Evolutionary conservation across 2,797 vertebrate genomes (phyloP), one percentile per base, ranked within the genome.

Genomic region (Botia kubotai): DNA sequence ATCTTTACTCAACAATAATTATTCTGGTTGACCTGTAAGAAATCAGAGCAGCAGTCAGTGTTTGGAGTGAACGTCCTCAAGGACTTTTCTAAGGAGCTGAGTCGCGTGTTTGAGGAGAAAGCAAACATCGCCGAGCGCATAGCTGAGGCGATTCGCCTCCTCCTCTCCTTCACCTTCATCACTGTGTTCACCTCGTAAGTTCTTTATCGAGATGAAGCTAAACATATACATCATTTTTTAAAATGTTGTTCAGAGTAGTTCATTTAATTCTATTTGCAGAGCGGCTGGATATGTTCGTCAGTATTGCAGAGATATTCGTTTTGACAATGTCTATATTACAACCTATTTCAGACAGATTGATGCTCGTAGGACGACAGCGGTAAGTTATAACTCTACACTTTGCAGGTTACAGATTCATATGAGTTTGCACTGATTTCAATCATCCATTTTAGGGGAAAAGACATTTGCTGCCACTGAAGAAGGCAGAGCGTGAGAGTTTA

Each of bases 261-360:
- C 75, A n/a, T 60, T 52, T 60, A 0, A 11, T 70, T 10, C 60
- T 74, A 7, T 75, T 52, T 72, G 8, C 87, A 98, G 96, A 72
- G 93, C 94, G 0, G 94, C 94, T 72, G 36, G 85, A 48, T 98
- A 98, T 87, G 84, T 88, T 10, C 72, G 86, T 1, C 77, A 36
- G 1, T 98, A 95, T 83, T 91, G 87, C 21, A 50, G 50, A 0
- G 92, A 97, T 39, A 83, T 97, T 48, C 75, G 73, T 57, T 96
- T 96, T 1, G 97, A 99, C 89, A 99, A 99, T 80, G 8, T 95
- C 69, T 98, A 98, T 77, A 76, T 98, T 87, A 96, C 95, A 75
- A 92, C 92, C 23, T 96, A 96, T 86, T 98, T 99, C 88, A 88
- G 85, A 50, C 94, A 93, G 81, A 95, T 98, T 0, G 96, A 98